phyloP scores from a whole-genome alignment of 2,113 vertebrate species.

The Boulengerochromis microlepis region DNA sequence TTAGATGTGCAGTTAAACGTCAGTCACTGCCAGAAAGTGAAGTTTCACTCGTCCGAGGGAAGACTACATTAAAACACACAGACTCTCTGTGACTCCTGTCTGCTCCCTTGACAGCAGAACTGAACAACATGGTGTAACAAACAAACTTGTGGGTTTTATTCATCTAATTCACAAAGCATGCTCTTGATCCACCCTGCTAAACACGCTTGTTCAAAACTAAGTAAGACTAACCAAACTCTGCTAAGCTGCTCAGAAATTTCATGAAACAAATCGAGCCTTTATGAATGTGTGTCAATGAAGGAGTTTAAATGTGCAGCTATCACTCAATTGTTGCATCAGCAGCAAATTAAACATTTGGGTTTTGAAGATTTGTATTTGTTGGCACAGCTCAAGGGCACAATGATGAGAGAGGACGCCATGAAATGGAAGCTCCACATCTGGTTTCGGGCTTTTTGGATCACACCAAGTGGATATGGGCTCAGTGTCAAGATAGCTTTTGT shows the following conservation, averaged over 20 bases:
- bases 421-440: conserved; percentile 25
- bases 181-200: neutral
- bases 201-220: neutral
- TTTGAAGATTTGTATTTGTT: neutral
- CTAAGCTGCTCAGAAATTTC: neutral
- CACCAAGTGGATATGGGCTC: neutral
- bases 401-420: neutral
- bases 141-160: neutral
- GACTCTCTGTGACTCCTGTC: neutral
- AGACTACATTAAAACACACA: neutral
- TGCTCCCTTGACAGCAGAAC: neutral
- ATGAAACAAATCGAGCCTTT: neutral
- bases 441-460: neutral
- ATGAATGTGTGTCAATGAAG: neutral
- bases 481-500: neutral
- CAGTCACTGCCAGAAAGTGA: neutral
- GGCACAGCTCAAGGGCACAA: neutral
- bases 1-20: neutral
- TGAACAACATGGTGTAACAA: neutral
- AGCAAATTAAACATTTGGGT: neutral
- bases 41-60: neutral
- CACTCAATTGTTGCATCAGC: neutral
- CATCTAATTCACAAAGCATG: neutral
- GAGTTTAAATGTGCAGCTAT: neutral
- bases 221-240: neutral